Percentiles rank a stretch among this genome's conserved stretches.
Conservation (phyloP, 2,888 invertebrate genomes). For the Tortrix viridana region DNA sequence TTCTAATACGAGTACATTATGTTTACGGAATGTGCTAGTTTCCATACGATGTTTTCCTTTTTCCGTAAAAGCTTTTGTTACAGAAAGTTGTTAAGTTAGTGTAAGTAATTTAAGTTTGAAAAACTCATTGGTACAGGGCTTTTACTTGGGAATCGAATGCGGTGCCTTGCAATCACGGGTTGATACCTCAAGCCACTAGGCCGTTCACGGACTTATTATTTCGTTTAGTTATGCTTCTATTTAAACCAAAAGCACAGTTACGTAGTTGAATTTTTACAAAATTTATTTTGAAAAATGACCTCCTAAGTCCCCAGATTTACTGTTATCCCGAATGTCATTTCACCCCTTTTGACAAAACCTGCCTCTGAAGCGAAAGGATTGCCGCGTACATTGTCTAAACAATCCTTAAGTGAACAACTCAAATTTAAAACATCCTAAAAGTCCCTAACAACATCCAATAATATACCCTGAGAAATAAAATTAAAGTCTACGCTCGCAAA, state of each 20-base stretch:
- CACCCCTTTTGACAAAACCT: conserved; percentile 79
- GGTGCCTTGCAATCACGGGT: no score
- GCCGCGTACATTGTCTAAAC: conserved; percentile 77
- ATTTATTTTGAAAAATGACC: conserved; percentile 79
- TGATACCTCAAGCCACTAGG: not conserved
- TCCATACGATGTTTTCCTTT: no score
- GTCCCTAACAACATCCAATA: conserved; percentile 35
- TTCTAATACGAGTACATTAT: no score
- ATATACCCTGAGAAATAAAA: conserved; percentile 37
- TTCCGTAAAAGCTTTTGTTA: no score
- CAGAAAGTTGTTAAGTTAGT: no score
- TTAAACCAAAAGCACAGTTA: not conserved
- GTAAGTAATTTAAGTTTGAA: no score
- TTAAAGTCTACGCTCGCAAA: conserved; percentile 40
- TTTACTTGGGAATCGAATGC: no score
- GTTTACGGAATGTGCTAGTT: no score
- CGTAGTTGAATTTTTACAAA: conserved; percentile 42
- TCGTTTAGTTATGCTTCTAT: not conserved
- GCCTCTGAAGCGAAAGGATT: conserved; percentile 77
- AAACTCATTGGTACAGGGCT: no score
- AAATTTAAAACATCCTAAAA: conserved; percentile 53
- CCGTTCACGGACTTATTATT: not conserved
- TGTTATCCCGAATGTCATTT: conserved; percentile 76
- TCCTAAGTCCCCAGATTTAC: conserved; percentile 66
- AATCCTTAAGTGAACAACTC: conserved; percentile 71